Percentiles rank a stretch among this genome's conserved stretches.
phyloP scores from a whole-genome alignment of 2,113 vertebrate genomes.

The Pterocles orientalis region DNA sequence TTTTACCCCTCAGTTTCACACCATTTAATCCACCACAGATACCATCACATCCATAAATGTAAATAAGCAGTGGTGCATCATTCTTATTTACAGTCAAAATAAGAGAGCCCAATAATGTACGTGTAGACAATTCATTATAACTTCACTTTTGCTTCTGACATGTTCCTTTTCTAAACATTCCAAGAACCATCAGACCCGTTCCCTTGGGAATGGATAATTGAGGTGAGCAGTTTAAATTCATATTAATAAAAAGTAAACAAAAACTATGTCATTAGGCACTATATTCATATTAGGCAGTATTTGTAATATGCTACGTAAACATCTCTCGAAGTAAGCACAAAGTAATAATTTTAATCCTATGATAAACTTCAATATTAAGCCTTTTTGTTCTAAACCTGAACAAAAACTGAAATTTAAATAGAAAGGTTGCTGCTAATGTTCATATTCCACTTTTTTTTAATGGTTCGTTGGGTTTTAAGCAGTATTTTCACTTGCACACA shows the following conservation, averaged over 20 bases:
- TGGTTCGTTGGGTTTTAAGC: background rate
- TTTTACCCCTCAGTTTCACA: background rate
- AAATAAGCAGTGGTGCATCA: background rate
- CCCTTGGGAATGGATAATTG: background rate
- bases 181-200: background rate
- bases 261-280: background rate
- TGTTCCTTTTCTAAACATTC: background rate
- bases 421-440: background rate
- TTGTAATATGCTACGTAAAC: background rate
- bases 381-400: background rate
- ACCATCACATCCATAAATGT: background rate
- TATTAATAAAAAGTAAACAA: background rate
- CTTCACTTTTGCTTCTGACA: background rate
- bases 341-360: background rate
- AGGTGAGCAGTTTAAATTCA: background rate
- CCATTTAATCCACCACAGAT: background rate
- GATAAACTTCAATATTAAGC: background rate
- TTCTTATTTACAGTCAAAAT: background rate
- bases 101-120: background rate
- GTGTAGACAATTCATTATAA: background rate
- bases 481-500: background rate
- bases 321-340: background rate
- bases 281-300: background rate
- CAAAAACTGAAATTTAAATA: background rate
- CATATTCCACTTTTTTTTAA: background rate